Percentiles rank a stretch among this genome's conserved stretches.
Conservation (phyloP, 2,888 invertebrate genomes). For the Pseudeuparius sepicola region DNA sequence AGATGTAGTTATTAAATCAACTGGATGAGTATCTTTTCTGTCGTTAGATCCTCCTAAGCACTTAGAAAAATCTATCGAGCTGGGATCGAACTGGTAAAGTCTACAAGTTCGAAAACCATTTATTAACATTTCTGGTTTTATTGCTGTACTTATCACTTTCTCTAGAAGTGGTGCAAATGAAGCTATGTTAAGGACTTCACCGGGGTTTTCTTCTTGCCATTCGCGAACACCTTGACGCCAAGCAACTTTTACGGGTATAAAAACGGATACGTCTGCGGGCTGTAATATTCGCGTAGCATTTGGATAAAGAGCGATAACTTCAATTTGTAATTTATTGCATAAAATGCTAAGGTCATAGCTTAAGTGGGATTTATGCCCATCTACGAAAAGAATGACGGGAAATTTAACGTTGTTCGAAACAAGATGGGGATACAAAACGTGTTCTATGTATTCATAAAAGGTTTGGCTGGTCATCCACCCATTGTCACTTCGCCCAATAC, state of each 20-base stretch:
- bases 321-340: no score
- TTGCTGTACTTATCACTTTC: slow-evolving; percentile 4
- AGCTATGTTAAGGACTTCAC: neutral
- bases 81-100: slow-evolving; percentile 6
- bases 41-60: no score
- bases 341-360: no score
- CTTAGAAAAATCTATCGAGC: slow-evolving; percentile 5
- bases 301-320: no score
- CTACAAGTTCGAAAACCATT: slow-evolving; percentile 5
- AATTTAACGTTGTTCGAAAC: slow-evolving; percentile 22
- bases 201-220: slow-evolving; percentile 1
- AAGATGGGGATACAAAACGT: slow-evolving; percentile 24
- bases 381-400: no score
- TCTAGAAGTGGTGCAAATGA: slow-evolving; percentile 6
- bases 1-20: no score
- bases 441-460: slow-evolving; percentile 27
- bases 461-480: slow-evolving; percentile 30
- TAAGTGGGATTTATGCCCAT: no score
- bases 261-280: slow-evolving; percentile 7
- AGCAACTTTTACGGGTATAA: slow-evolving; percentile 4
- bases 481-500: slow-evolving; percentile 27
- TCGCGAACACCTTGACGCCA: slow-evolving; percentile 6
- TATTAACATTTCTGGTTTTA: slow-evolving; percentile 5
- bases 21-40: no score
- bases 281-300: no score